Evolutionary conservation across 2,888 invertebrate species (phyloP), one percentile per base, ranked within the genome.

Genomic region (Drosophila mayaguana): DNA sequence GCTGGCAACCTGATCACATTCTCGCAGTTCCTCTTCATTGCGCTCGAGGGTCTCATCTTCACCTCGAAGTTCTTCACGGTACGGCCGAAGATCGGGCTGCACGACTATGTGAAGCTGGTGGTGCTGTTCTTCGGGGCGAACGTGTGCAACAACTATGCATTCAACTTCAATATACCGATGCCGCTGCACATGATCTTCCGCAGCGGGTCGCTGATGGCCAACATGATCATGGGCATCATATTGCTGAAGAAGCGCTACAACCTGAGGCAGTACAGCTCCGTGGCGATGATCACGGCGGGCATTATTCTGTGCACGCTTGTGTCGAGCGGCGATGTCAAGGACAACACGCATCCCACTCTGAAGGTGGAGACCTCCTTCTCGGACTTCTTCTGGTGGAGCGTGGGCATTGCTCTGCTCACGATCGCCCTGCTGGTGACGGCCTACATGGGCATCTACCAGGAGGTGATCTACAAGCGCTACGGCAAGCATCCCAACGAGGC

Each of bases 111-210:
- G 11, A 93, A 96, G 57, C 93, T 99, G 63, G 98, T 99, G 0
- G 93, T 95, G 11, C 96, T 98, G 93, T 99, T 99, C 93, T 99
- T 98, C 93, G 93, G 97, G 0, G 96, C 97, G 18, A 99, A 97
- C 92, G 97, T 98, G 1, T 96, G 96, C 73, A 98, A 98, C 91
- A 99, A 99, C 92, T 97, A 97, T 94, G 98, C 98, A 0, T 97
- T 99, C 89, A 96, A 97, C 92, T 99, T 98, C 91, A 98, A 99
- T 92, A 98, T 99, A 89, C 96, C 99, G 0, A 98, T 99, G 96
- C 99, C 99, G 0, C 93, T 99, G 51, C 99, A 99, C 92, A 98
- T 99, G 97, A 99, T 99, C 91, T 99, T 99, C 93, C 95, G 99
- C 94, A 96, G 99, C 64, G 99, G 99, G 2, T 99, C 99, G 4